These are phyloP conservation scores for Aldabrachelys gigantea DNA, from an alignment of 2,113 vertebrate genomes.

Conservation along the genomic window DNA sequence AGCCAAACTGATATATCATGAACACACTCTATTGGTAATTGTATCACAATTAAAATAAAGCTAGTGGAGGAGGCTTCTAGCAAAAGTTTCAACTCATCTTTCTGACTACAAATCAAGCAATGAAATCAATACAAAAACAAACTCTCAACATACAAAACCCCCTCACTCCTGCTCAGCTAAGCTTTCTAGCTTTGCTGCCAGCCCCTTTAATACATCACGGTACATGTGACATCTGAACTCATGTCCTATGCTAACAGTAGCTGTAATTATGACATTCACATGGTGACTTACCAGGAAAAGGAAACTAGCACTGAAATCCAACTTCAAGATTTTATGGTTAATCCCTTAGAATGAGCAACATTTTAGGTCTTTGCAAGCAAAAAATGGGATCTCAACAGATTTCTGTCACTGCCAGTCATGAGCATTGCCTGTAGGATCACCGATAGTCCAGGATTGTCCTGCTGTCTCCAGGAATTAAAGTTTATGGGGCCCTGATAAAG, in stretches of 20 bases:
- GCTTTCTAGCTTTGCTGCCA: background rate
- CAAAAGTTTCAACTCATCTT: background rate
- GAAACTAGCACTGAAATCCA: background rate
- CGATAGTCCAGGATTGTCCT: background rate
- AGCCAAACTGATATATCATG: background rate
- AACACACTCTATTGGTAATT: background rate
- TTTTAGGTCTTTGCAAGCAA: background rate
- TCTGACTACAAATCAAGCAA: slow-evolving; percentile 15
- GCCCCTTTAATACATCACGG: background rate
- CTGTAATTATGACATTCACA: background rate
- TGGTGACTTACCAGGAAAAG: background rate
- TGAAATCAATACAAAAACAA: background rate
- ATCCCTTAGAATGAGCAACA: background rate
- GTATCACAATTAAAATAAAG: background rate
- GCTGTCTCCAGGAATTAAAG: background rate
- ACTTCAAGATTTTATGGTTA: background rate
- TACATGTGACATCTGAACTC: background rate
- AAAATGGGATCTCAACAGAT: background rate
- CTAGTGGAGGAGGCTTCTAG: background rate
- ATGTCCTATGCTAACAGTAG: background rate
- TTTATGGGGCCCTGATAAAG: background rate
- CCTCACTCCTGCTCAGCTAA: background rate
- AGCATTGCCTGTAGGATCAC: background rate
- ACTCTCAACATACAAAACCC: background rate
- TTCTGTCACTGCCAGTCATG: background rate